A percentile compares a stretch with the other conserved stretches of the same genome.
Evolutionary conservation across 2,113 vertebrate genomes (phyloP).

Genomic region (Haplotaxodon microlepis): DNA sequence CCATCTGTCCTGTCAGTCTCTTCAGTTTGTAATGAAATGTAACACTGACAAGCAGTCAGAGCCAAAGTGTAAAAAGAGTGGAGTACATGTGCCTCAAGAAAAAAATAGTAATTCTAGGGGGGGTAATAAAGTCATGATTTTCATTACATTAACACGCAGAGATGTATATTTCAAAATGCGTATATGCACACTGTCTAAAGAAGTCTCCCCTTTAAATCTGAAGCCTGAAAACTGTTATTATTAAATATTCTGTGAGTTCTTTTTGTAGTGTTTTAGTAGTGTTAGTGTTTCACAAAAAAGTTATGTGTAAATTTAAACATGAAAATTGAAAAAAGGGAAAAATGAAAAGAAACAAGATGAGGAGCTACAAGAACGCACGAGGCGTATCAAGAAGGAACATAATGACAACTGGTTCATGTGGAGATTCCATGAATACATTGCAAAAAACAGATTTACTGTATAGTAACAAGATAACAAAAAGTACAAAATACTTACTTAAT

Average conservation of each 20-base stretch:
- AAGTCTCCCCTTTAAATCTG: neutral
- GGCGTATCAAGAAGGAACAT: neutral
- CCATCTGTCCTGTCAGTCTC: constrained; percentile 13
- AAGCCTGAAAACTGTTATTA: neutral
- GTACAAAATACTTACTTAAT: neutral
- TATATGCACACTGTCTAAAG: neutral
- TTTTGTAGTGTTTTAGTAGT: neutral
- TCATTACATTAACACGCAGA: neutral
- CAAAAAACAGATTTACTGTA: neutral
- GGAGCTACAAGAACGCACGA: neutral
- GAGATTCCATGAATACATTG: neutral
- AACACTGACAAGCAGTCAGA: neutral
- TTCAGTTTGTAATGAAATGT: constrained; percentile 5
- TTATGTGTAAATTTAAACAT: neutral
- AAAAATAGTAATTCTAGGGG: neutral
- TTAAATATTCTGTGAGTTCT: neutral
- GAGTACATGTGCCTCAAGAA: neutral
- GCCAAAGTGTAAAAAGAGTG: neutral
- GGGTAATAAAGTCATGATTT: neutral
- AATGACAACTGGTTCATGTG: neutral
- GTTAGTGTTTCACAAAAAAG: neutral
- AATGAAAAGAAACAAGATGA: neutral
- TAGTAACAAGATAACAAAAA: neutral
- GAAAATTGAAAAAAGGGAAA: neutral
- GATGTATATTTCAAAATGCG: neutral